Evolutionary conservation across 1,140 invertebrate species (phyloP), one percentile per base, ranked within the genome.

Genomic region (Drosophila hydei): DNA sequence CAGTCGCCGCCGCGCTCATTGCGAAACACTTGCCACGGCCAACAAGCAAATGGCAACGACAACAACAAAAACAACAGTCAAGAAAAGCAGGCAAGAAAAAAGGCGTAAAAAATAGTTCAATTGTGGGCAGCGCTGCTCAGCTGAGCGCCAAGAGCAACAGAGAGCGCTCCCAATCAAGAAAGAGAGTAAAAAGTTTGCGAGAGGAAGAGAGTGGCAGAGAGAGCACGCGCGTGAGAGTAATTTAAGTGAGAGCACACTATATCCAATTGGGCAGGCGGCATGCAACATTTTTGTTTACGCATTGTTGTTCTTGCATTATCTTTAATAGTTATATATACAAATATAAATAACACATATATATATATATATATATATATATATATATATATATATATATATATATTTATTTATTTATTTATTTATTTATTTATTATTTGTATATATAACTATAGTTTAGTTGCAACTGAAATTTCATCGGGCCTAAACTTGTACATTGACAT

Each of bases 11-110:
- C 76, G 72, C 80, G 78, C 80, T 80, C 79, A 87, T 87, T 87
- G 81, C 81, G 83, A 87, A 87, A 88, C 83, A 88, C 83, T 88
- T 88, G 83, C 83, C 83, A 88, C 83, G 83, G 83, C 83, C 83
- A 88, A 88, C 83, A 88, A 77, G 56, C 75, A 78, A 79, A 74
- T 77, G 52, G 65, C 75, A 75, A 68, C 55, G 72, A 52, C 67
- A 72, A 55, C 73, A 79, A 60, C 52, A 65, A 58, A 55, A 59
- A 51, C 18, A 45, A 45, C 38, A 16, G 14, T 61, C 55, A 65
- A 83, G 79, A 84, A 83, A 84, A 83, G 64, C 79, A 79, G 77
- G 72, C 78, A 69, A 75, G 58, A 75, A 71, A 71, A 65, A 42
- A 70, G 51, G 61, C 55, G 47, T 63, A 80, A 73, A 79, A 84